A percentile compares a stretch with the other conserved stretches of the same genome.
Evolutionary conservation across 2,797 vertebrate species (phyloP).

Genomic region (Vireo griseus): DNA sequence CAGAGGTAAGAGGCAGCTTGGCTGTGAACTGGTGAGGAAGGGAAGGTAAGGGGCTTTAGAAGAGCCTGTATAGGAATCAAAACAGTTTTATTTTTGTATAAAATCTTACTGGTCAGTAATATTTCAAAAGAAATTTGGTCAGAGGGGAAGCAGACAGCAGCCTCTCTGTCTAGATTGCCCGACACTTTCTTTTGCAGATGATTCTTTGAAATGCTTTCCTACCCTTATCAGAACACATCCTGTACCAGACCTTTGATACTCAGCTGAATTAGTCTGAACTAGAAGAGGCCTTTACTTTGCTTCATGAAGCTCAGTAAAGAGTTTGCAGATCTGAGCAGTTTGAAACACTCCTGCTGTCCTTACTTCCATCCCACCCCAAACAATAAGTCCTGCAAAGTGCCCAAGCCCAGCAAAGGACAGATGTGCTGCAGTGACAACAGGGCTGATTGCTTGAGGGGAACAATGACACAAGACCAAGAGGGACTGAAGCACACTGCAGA

Average conservation of each 20-base stretch:
- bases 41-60: not conserved
- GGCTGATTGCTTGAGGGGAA: not conserved
- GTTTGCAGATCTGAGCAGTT: not conserved
- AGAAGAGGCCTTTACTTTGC: not conserved
- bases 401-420: not conserved
- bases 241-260: not conserved
- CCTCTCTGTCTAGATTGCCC: not conserved
- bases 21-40: not conserved
- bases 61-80: not conserved
- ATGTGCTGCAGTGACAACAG: not conserved
- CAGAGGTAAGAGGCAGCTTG: conserved; percentile 81
- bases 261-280: not conserved
- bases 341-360: not conserved
- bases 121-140: not conserved
- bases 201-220: not conserved
- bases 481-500: not conserved
- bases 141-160: not conserved
- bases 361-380: not conserved
- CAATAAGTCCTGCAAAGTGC: not conserved
- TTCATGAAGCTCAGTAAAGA: not conserved
- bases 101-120: not conserved
- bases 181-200: not conserved
- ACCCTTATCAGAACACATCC: not conserved
- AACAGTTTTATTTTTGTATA: not conserved
- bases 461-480: not conserved